Evolutionary conservation across 2,888 invertebrate species (phyloP), one percentile per base, ranked within the genome.

Genomic region (Ditula angustiorana): DNA sequence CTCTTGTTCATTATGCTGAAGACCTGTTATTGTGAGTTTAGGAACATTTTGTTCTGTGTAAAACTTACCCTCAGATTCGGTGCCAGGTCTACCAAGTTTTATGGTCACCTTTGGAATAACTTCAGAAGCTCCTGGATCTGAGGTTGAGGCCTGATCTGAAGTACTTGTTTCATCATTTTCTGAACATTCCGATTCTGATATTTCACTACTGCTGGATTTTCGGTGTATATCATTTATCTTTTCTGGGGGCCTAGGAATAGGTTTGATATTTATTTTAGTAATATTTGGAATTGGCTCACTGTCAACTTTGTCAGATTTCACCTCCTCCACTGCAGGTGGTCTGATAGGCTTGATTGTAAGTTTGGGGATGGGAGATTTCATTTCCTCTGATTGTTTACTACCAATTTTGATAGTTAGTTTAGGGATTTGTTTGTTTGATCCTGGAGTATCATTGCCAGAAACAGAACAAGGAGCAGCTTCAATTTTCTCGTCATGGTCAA

Each of bases 111-210:
- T 93, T 44, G 92, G 92, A 57, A 92, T 82, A 67, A 85, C 71
- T 69, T 89, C 90, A 69, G 79, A 71, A 59, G 81, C 69, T 1
- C 87, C 88, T 73, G 89, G 89, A 74, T 92, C 91, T 37, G 91
- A 90, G 49, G 87, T 75, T 61, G 91, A 91, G 41, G 89, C 80
- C 75, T 88, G 90, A 70, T 87, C 92, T 62, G 89, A 88, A 61
- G 88, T 87, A 71, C 90, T 94, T 71, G 87, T 93, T 81, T 86
- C 92, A 85, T 92, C 94, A 92, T 91, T 93, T 81, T 93, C 93
- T 63, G 93, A 93, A 75, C 88, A 93, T 78, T 92, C 93, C 5
- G 90, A 93, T 82, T 92, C 93, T 52, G 93, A 92, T 77, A 91
- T 89, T 82, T 92, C 93, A 86, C 92, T 93, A 73, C 90, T 93